A percentile compares a stretch with the other conserved stretches of the same genome.
Conservation (phyloP, 2,797 vertebrate species). For the Macrochelys suwanniensis region DNA sequence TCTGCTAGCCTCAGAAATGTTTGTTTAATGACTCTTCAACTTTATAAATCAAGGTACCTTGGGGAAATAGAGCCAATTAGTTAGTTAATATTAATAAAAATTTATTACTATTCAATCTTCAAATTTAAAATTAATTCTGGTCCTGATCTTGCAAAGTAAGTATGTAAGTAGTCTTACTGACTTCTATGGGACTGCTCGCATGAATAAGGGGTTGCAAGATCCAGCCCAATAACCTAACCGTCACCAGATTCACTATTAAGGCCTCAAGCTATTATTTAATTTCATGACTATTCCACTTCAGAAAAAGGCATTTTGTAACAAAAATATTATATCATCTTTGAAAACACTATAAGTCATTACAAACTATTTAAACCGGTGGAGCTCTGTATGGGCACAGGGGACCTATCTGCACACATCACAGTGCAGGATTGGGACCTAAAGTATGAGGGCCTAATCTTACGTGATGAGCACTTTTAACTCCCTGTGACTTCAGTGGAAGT, state of each 20-base stretch:
- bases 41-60: background rate
- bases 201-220: background rate
- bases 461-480: background rate
- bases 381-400: background rate
- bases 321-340: background rate
- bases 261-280: background rate
- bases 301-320: background rate
- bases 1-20: background rate
- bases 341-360: background rate
- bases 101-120: background rate
- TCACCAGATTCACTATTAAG: background rate
- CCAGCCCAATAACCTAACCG: background rate
- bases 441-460: background rate
- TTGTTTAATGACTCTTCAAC: background rate
- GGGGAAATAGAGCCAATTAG: background rate
- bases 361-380: slow-evolving; percentile 12
- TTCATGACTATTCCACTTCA: background rate
- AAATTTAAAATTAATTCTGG: background rate
- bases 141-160: background rate
- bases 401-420: background rate
- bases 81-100: background rate
- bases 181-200: background rate
- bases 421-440: background rate
- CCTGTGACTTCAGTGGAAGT: background rate
- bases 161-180: slow-evolving; percentile 1